phyloP scores from a whole-genome alignment of 1,140 invertebrate genomes.

The Cydia splendana region DNA sequence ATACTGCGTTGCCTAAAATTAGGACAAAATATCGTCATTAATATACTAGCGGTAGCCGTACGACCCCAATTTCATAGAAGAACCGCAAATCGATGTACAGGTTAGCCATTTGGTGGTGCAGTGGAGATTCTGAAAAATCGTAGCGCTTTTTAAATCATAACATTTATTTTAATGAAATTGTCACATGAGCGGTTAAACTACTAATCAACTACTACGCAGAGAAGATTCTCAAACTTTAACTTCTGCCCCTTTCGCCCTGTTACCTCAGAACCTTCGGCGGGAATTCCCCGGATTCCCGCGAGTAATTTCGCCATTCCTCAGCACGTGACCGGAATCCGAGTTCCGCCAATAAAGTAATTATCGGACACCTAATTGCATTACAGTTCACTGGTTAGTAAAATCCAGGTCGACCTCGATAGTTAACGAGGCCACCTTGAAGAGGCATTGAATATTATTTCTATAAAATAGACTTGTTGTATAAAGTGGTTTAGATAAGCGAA shows the following conservation, averaged over 20 bases:
- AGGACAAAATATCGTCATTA: too few species aligned
- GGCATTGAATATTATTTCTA: background rate
- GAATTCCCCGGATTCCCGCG: constrained; percentile 28
- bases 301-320: constrained; percentile 29
- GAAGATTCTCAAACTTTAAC: background rate
- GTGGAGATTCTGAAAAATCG: too few species aligned
- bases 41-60: too few species aligned
- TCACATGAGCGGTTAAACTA: too few species aligned
- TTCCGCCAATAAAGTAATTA: constrained; percentile 32
- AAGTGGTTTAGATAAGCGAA: background rate
- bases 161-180: too few species aligned
- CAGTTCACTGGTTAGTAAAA: constrained; percentile 30
- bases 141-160: too few species aligned
- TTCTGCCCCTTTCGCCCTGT: background rate
- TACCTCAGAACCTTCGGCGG: background rate
- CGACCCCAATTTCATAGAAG: too few species aligned
- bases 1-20: too few species aligned
- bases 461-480: background rate
- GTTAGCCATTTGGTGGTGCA: too few species aligned
- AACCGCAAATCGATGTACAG: too few species aligned
- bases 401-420: constrained; percentile 4
- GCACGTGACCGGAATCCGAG: constrained; percentile 27
- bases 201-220: too few species aligned
- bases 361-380: constrained; percentile 28
- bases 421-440: background rate